Evolutionary conservation across 2,888 invertebrate species (phyloP).

Genomic region (Lampropteryx suffumata): DNA sequence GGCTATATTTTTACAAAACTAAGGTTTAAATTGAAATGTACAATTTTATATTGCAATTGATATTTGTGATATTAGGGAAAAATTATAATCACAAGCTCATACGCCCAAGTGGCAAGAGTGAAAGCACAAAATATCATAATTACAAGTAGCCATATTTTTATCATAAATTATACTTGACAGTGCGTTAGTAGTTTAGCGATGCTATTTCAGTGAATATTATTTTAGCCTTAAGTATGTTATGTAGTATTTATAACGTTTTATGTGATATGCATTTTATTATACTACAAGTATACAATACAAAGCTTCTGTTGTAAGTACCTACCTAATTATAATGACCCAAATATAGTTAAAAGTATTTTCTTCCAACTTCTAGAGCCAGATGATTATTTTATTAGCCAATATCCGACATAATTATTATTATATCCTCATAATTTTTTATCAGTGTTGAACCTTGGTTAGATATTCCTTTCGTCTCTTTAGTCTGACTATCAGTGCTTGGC

Average conservation of each 20-base stretch:
- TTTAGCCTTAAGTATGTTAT: constrained; percentile 79
- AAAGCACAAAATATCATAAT: constrained; percentile 67
- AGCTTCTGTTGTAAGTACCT: constrained; percentile 79
- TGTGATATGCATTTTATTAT: constrained; percentile 82
- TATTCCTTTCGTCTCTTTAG: too few species aligned
- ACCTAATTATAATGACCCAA: constrained; percentile 62
- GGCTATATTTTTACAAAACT: constrained; percentile 11
- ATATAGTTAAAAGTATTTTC: constrained; percentile 25
- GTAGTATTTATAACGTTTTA: constrained; percentile 81
- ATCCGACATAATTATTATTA: too few species aligned
- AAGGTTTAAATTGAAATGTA: constrained; percentile 24
- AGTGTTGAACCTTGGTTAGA: too few species aligned
- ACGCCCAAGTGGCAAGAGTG: constrained; percentile 36
- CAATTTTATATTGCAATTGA: constrained; percentile 61
- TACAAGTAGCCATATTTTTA: constrained; percentile 76
- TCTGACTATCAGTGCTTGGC: too few species aligned
- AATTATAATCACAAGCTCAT: constrained; percentile 43
- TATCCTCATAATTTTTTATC: too few species aligned
- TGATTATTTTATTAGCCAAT: too few species aligned
- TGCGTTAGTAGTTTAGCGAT: constrained; percentile 53
- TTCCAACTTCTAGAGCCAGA: constrained; percentile 2
- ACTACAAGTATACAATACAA: constrained; percentile 82
- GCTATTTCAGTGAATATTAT: constrained; percentile 73
- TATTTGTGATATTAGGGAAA: constrained; percentile 76
- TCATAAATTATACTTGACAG: constrained; percentile 57